Percentiles rank a stretch among this genome's conserved stretches.
These are phyloP conservation scores for Macrotis lagotis DNA, from an alignment of 2,113 vertebrate species.

Conservation along the genomic window DNA sequence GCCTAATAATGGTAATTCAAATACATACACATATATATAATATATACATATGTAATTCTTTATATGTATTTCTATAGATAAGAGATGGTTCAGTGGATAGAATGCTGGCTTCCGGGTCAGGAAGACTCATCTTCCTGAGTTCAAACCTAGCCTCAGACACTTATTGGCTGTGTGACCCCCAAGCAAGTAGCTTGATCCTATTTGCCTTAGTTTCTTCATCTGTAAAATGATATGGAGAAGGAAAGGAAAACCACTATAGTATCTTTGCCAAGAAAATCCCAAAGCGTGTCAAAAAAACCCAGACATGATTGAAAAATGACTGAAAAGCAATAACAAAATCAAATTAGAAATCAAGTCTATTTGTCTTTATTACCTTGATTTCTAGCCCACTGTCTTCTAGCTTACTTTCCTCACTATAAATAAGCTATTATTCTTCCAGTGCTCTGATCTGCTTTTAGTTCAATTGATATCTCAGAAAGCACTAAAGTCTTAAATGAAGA, in stretches of 20 bases:
- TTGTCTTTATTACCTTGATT: neutral
- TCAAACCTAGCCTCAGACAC: neutral
- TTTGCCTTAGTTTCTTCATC: neutral
- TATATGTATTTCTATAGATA: neutral
- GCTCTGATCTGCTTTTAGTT: neutral
- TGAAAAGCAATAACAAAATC: neutral
- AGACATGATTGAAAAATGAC: neutral
- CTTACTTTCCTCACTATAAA: neutral
- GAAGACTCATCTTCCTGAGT: neutral
- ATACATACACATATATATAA: too few relatives aligned
- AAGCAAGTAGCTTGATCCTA: neutral
- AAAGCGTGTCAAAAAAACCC: neutral
- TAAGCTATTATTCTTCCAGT: neutral
- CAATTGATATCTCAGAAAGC: neutral
- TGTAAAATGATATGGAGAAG: neutral
- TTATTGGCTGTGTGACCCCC: neutral
- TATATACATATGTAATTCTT: neutral
- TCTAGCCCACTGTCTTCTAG: neutral
- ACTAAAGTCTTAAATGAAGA: neutral
- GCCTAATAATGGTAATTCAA: neutral
- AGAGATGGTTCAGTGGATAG: neutral
- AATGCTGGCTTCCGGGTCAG: neutral
- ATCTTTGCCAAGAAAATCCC: neutral
- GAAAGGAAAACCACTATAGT: too few relatives aligned
- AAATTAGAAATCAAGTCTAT: neutral